These are phyloP conservation scores for Perizoma affinitatum DNA, from an alignment of 2,888 invertebrate genomes.

Conservation along the genomic window DNA sequence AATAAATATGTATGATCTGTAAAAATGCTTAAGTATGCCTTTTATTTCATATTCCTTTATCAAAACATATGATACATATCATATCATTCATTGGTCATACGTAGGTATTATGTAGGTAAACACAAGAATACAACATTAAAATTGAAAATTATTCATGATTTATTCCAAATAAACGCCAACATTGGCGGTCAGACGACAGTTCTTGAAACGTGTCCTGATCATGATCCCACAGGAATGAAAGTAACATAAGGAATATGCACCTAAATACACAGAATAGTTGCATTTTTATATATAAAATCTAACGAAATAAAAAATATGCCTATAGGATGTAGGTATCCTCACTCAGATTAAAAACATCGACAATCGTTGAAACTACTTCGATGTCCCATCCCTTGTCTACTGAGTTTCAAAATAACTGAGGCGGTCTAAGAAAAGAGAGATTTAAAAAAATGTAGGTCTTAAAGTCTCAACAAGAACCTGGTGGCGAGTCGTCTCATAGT, in stretches of 20 bases:
- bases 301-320: not conserved
- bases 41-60: constrained; percentile 51
- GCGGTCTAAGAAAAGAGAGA: no score
- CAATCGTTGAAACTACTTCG: not conserved
- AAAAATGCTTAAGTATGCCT: constrained; percentile 73
- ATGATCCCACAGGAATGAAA: constrained; percentile 21
- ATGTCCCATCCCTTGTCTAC: not conserved
- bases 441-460: no score
- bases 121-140: not conserved
- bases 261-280: constrained; percentile 7
- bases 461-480: not conserved
- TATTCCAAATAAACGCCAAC: constrained; percentile 20
- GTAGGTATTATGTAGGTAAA: no score
- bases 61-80: not conserved
- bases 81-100: no score
- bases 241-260: constrained; percentile 17
- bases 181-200: constrained; percentile 13
- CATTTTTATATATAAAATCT: constrained; percentile 1
- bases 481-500: constrained; percentile 3
- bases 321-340: no score
- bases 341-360: constrained; percentile 1
- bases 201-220: constrained; percentile 10
- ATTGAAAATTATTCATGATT: constrained; percentile 10
- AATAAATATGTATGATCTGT: constrained; percentile 85
- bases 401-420: no score